phyloP scores from a whole-genome alignment of 2,888 invertebrate species.

The Drosophila pseudotalamancana region DNA sequence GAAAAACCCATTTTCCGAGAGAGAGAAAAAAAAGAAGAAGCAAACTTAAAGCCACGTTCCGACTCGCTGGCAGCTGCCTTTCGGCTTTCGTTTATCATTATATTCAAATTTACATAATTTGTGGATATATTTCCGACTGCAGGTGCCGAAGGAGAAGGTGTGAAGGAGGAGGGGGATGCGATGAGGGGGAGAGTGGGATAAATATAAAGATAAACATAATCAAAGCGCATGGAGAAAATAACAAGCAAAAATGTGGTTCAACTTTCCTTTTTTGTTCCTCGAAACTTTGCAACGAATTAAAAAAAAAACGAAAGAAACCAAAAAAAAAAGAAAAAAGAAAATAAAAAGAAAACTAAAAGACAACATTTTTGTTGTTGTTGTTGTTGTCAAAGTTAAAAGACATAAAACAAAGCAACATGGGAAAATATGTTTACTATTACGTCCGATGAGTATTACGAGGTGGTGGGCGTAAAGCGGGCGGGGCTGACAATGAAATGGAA shows the following conservation, averaged over 20 bases:
- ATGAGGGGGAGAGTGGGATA: constrained; percentile 17
- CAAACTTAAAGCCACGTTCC: constrained; percentile 13
- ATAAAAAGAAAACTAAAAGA: constrained; percentile 10
- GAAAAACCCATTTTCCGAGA: constrained; percentile 10
- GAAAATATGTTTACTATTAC: constrained; percentile 73
- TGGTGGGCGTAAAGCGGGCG: neutral
- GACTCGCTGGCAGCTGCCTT: constrained; percentile 6
- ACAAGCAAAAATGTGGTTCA: constrained; percentile 61
- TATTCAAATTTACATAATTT: constrained; percentile 76
- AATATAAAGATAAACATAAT: constrained; percentile 73
- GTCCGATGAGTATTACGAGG: constrained; percentile 30
- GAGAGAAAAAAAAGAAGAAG: neutral
- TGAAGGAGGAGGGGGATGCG: neutral
- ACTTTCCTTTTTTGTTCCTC: constrained; percentile 39
- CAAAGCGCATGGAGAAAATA: constrained; percentile 60
- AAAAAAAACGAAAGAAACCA: constrained; percentile 31
- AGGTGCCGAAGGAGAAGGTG: neutral
- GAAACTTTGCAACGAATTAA: constrained; percentile 67
- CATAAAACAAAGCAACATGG: constrained; percentile 62
- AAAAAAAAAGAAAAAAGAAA: constrained; percentile 4
- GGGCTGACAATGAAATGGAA: constrained; percentile 14
- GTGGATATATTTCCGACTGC: constrained; percentile 49
- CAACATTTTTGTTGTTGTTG: constrained; percentile 8
- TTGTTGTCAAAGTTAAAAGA: constrained; percentile 61
- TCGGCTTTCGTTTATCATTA: constrained; percentile 64